Base-by-base conservation (phyloP, 2,113 vertebrate genomes). In the Oncorhynchus nerka region DNA sequence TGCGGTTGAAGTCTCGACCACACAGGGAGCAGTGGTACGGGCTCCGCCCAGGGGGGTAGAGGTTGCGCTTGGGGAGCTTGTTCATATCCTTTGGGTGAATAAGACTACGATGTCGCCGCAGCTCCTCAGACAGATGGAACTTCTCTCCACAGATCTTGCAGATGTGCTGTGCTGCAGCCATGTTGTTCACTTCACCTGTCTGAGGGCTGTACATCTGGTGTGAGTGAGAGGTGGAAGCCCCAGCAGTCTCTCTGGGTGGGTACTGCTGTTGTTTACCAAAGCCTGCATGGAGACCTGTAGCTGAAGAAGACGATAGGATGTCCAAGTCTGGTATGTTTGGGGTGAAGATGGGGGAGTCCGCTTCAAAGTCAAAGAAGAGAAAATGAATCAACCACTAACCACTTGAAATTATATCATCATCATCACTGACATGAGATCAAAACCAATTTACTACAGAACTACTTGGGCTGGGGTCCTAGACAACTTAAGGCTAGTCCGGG, bases 1-100 rank as follows among this genome's bases (percentile, higher is more conserved):
- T 82, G 51, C 87, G 87, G 79, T 87, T 87, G 77, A 89, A 89
- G 76, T 83, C 86, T 30, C 86, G 79, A 32, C 82, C 82, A 2
- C 87, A 89, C 57, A 81, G 72, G 26, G 78, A 69, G 51, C 87
- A 89, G 70, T 80, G 84, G 75, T 87, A 85, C 0, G 75, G 77
- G 68, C 82, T 83, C 11, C 78, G 80, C 11, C 76, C 78, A 0
- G 85, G 79, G 4, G 82, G 80, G 51, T 78, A 83, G 8, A 74
- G 57, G 57, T 65, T 77, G 12, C 59, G 70, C n/a, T 71, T 77
- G 13, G 83, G 79, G 68, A 70, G 74, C 4, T 66, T 79, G 59
- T 55, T 75, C 59, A 72, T 71, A 66, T 24, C 64, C 55, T 86
- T 81, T n/a, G 75, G 75, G 49, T 76, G 76, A 11, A 83, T 45